Base-by-base conservation (phyloP, 2,888 invertebrate genomes). In the Caenorhabditis zanzibari region DNA sequence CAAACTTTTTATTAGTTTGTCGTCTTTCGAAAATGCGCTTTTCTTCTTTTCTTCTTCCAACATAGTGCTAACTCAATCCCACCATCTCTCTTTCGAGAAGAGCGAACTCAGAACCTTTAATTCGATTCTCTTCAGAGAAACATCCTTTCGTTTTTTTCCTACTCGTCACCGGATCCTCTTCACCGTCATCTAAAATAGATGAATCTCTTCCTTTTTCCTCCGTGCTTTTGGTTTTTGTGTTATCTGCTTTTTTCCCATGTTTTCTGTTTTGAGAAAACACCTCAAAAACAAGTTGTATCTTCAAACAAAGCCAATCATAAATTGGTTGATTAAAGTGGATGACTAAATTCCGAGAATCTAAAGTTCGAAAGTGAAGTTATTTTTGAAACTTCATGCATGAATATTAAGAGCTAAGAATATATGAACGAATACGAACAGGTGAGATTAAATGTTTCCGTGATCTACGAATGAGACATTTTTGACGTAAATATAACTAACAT, bases 1-100 rank as follows among this genome's bases (percentile, higher is more conserved):
- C 69, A 63, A 79, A 71, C 79, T 64, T 66, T 79, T 79, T 79
- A 79, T 79, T 79, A 63, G 71, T 71, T 79, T 72, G 54, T 79
- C 71, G 64, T 79, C 32, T 49, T 77, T 77, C 52, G 77, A 56
- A 69, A 77, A 76, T 68, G 76, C 61, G 59, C 35, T 52, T 75
- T 68, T 68, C 68, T 38, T 68, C 38, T 68, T n/a, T n/a, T 63
- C 22, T 52, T 22, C 47, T 19, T 19, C 54, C 38, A 66, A 32
- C 69, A 77, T 49, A 79, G 79, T 79, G 71, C 79, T 79, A 71
- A 79, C 79, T 79, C 79, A 71, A 71, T 71, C 71, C 19, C 63
- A 71, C 59, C 69, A 69, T 41, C 68, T 59, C 54, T 69, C 63
- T 69, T 68, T 75, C 32, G 63, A 71, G 77, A 69, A 61, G 69